These are phyloP conservation scores for Antrozous pallidus DNA, from an alignment of 2,797 vertebrate genomes.

Conservation along the genomic window DNA sequence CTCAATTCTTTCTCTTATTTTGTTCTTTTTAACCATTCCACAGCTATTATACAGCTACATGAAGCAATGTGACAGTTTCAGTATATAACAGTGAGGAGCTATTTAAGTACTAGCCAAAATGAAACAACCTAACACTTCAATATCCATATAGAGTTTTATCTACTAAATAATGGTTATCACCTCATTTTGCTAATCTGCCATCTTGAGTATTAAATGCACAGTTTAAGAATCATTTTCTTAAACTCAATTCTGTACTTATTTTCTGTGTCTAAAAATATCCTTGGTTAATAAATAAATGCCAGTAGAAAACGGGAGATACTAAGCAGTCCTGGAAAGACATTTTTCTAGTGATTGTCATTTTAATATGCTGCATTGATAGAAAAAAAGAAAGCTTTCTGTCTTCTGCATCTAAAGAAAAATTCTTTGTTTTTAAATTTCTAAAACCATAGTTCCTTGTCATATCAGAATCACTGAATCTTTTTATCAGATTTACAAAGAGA, in stretches of 20 bases:
- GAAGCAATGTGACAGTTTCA: background rate
- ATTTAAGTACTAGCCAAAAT: background rate
- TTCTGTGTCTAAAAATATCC: background rate
- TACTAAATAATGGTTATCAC: background rate
- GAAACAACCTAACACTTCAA: background rate
- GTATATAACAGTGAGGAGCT: background rate
- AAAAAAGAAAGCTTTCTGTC: background rate
- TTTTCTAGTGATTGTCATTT: background rate
- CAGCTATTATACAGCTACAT: background rate
- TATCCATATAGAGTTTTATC: background rate
- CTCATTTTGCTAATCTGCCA: background rate
- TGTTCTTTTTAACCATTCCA: constrained; percentile 26
- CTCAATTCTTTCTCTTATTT: background rate
- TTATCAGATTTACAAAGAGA: background rate
- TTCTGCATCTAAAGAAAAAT: constrained; percentile 1
- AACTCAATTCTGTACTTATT: background rate
- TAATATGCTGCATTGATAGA: background rate
- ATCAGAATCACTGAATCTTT: background rate
- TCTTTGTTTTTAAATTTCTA: background rate
- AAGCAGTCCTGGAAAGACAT: background rate
- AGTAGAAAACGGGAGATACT: background rate
- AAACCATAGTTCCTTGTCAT: background rate
- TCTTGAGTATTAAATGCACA: background rate
- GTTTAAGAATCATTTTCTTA: background rate
- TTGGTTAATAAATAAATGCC: background rate